A percentile compares a stretch with the other conserved stretches of the same genome.
These are phyloP conservation scores for Mesodorylaimus sp. DNA, from an alignment of 2,888 invertebrate genomes.

Conservation along the genomic window DNA sequence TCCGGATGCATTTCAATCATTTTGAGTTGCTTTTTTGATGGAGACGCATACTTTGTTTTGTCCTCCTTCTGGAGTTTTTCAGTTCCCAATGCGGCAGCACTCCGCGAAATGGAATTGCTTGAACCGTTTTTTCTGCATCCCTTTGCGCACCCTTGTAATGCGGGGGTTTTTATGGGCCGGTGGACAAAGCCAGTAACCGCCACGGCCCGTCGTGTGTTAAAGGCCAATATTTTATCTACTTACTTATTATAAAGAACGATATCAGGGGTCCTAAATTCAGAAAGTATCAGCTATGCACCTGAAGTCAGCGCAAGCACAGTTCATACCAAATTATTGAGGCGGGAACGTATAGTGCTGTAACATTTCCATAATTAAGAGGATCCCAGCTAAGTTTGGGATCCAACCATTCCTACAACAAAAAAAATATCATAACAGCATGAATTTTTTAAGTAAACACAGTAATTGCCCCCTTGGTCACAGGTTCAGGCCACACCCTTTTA, in stretches of 20 bases:
- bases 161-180: not conserved
- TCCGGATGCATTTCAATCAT: no score
- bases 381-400: slow-evolving; percentile 35
- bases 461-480: no score
- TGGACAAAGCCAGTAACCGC: not conserved
- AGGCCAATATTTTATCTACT: slow-evolving; percentile 7
- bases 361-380: slow-evolving; percentile 34
- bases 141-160: not conserved
- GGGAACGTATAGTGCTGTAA: slow-evolving; percentile 35
- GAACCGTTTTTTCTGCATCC: not conserved
- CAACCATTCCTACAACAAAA: slow-evolving; percentile 17
- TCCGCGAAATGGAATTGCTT: no score
- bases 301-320: not conserved
- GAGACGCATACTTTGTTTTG: no score
- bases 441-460: no score
- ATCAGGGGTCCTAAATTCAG: no score
- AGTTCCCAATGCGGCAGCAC: no score
- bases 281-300: slow-evolving; percentile 3
- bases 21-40: no score
- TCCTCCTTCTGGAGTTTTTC: no score
- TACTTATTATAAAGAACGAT: slow-evolving; percentile 38
- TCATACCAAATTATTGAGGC: slow-evolving; percentile 1
- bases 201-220: not conserved
- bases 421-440: no score
- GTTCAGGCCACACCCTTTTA: no score